Conservation (phyloP, 2,888 invertebrate species). For the Cantharis rufa region DNA sequence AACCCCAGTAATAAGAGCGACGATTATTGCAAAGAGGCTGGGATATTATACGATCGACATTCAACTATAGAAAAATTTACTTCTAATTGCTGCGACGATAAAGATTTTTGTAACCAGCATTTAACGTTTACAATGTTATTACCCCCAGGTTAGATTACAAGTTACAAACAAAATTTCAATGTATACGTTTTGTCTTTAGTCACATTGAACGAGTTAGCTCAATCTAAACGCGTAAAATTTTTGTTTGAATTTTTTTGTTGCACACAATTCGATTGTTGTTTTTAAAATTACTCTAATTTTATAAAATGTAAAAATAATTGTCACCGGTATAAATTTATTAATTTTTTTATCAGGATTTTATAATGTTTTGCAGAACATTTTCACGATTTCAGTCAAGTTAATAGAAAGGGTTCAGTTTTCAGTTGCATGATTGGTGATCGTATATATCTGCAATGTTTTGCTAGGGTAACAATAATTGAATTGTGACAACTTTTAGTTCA, state of each 20-base stretch:
- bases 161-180: slow-evolving; percentile 8
- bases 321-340: not conserved
- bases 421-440: not conserved
- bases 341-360: not conserved
- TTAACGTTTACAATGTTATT: slow-evolving; percentile 52
- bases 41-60: slow-evolving; percentile 31
- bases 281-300: not conserved
- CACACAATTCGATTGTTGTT: not conserved
- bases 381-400: not conserved
- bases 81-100: slow-evolving; percentile 65
- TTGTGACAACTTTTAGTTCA: not conserved
- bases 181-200: slow-evolving; percentile 24
- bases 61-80: slow-evolving; percentile 43
- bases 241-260: not conserved
- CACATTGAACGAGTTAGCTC: not conserved
- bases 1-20: slow-evolving; percentile 40
- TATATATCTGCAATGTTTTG: not conserved
- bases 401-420: not conserved
- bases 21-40: slow-evolving; percentile 45
- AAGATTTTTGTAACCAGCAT: slow-evolving; percentile 72
- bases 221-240: slow-evolving; percentile 4
- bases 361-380: not conserved
- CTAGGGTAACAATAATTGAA: not conserved
- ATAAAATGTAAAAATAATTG: not conserved
- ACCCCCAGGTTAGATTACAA: slow-evolving; percentile 33